These are phyloP conservation scores for Nomia melanderi DNA, from an alignment of 1,140 invertebrate genomes.

Conservation along the genomic window DNA sequence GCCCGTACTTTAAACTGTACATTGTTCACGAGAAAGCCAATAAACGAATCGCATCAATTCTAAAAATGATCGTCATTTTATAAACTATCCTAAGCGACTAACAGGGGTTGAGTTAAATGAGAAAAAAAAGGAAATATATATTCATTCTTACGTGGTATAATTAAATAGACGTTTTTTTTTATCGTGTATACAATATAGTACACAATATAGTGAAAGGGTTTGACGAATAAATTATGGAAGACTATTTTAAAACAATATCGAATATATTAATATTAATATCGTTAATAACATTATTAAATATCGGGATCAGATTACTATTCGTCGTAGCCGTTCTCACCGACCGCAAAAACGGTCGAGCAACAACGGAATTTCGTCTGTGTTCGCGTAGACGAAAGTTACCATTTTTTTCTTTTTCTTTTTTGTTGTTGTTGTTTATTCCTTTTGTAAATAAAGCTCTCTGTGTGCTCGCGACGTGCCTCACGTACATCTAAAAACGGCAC, in stretches of 20 bases:
- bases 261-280: constrained; percentile 70
- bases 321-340: constrained; percentile 51
- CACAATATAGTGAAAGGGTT: constrained; percentile 24
- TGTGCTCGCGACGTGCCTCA: constrained; percentile 13
- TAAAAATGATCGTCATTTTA: background rate
- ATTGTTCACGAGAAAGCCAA: background rate
- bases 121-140: too few relatives aligned
- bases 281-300: constrained; percentile 68
- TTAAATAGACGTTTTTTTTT: constrained; percentile 15
- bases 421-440: too few relatives aligned
- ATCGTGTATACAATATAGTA: constrained; percentile 22
- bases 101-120: too few relatives aligned
- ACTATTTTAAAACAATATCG: constrained; percentile 64
- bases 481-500: constrained; percentile 36
- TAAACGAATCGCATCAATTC: constrained; percentile 25
- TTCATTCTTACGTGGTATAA: background rate
- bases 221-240: constrained; percentile 33
- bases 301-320: constrained; percentile 59
- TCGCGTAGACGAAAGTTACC: background rate
- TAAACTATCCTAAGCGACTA: background rate
- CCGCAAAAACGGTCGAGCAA: constrained; percentile 25
- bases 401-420: background rate
- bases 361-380: background rate
- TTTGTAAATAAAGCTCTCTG: constrained; percentile 35
- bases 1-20: constrained; percentile 17